phyloP scores from a whole-genome alignment of 2,888 invertebrate species.

The Folsomia manolachei region DNA sequence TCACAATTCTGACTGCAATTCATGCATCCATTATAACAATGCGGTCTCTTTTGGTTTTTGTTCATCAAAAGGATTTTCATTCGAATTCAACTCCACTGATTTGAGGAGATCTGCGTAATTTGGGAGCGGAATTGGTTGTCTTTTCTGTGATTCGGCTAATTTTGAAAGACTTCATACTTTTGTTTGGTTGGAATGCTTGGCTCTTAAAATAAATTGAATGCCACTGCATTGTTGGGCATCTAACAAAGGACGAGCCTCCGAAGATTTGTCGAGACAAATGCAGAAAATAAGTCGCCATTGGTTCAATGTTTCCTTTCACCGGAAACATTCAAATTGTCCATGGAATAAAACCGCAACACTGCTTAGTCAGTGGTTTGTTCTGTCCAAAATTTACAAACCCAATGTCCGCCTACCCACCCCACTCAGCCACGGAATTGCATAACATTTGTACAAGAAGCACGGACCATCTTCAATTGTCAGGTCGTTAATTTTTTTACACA shows the following conservation, averaged over 20 bases:
- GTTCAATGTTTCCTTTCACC: neutral
- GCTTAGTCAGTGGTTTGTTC: neutral
- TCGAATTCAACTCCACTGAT: neutral
- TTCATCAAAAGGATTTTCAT: neutral
- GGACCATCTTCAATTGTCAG: conserved; percentile 19
- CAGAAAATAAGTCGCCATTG: neutral
- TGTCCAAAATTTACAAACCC: neutral
- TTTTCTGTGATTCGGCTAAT: neutral
- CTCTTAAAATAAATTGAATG: too few relatives aligned
- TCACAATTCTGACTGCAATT: neutral
- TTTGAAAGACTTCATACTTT: neutral
- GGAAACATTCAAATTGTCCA: neutral
- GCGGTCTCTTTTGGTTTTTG: conserved; percentile 1
- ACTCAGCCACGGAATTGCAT: neutral
- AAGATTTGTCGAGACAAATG: too few relatives aligned
- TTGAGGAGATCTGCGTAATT: neutral
- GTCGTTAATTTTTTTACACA: conserved; percentile 26
- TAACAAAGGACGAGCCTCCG: too few relatives aligned
- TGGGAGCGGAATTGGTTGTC: neutral
- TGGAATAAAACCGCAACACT: neutral
- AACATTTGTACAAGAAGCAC: neutral
- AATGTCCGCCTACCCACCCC: too few relatives aligned
- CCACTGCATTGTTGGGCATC: too few relatives aligned
- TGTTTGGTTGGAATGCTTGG: neutral
- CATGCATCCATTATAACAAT: neutral